Base-by-base conservation (phyloP, 2,113 vertebrate species). In the Platysteira castanea region DNA sequence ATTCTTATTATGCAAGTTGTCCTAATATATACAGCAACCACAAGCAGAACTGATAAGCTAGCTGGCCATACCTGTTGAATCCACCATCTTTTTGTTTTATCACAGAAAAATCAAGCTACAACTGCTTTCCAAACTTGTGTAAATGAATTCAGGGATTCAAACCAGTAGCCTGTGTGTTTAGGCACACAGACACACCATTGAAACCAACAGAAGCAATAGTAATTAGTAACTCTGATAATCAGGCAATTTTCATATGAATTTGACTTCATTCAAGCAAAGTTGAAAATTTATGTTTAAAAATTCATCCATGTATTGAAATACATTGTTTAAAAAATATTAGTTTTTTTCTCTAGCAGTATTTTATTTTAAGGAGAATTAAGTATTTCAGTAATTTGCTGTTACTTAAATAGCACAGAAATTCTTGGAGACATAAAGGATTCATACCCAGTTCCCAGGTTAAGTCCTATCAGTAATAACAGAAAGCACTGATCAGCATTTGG, bases 1-100 rank as follows among this genome's bases (percentile, higher is more conserved):
- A 89, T 30, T 76, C 65, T 65, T 80, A 79, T 85, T 95, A 93
- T 56, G 77, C 83, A 96, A 97, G 87, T 84, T 70, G 90, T 44
- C 52, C 81, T 92, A 87, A 95, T 96, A 93, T 94, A 96, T 91
- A 96, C 90, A 97, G 97, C 81, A 90, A 84, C 78, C 87, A 89
- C 61, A 83, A 22, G 7, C 69, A 75, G 74, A 95, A 88, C 68
- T 68, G 74, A 79, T 41, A 35, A 1, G 21, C 60, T 64, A 82
- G 49, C 52, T 64, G n/a, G 60, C 52, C 74, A 60, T 1, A 3
- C 15, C 37, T 19, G 37, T 60, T 28, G 3, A 59, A 87, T 83
- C 30, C 64, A 65, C 22, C 11, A 6, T 31, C 21, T 71, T 82
- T 84, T 70, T 35, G 21, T 7, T 87, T 69, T 78, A 56, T 47